phyloP scores from a whole-genome alignment of 2,888 invertebrate species.

The Bimastos eiseni region DNA sequence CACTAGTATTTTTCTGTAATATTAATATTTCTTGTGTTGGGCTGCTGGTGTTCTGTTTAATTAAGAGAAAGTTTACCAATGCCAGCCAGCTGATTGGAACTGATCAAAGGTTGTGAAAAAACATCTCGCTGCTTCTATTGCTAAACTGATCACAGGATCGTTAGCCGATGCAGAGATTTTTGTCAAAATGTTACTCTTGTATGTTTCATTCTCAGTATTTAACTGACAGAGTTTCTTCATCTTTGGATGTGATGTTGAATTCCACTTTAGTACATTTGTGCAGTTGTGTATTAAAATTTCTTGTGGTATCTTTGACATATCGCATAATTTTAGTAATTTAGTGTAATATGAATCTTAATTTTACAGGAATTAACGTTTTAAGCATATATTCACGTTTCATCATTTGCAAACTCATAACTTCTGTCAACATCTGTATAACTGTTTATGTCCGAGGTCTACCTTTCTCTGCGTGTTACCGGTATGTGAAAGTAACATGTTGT shows the following conservation, averaged over 20 bases:
- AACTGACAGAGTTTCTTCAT: background rate
- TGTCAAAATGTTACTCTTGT: background rate
- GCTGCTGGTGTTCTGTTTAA: background rate
- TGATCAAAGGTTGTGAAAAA: background rate
- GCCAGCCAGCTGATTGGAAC: background rate
- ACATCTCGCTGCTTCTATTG: background rate
- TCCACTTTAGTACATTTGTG: background rate
- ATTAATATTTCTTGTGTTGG: background rate
- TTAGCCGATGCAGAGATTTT: background rate
- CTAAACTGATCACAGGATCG: background rate
- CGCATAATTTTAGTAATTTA: background rate
- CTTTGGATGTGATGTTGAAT: background rate
- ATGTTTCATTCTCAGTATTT: too few relatives aligned
- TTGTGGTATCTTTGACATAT: background rate
- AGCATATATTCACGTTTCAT: background rate
- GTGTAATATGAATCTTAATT: background rate
- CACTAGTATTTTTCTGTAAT: too few relatives aligned
- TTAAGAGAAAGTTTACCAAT: background rate
- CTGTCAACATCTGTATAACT: background rate
- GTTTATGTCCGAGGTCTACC: background rate
- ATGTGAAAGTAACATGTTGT: background rate
- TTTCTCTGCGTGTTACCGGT: too few relatives aligned
- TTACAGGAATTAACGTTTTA: background rate
- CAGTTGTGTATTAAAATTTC: background rate
- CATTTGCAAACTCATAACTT: background rate